Base-by-base conservation (phyloP, 2,888 invertebrate genomes). In the Byasa hedistus region DNA sequence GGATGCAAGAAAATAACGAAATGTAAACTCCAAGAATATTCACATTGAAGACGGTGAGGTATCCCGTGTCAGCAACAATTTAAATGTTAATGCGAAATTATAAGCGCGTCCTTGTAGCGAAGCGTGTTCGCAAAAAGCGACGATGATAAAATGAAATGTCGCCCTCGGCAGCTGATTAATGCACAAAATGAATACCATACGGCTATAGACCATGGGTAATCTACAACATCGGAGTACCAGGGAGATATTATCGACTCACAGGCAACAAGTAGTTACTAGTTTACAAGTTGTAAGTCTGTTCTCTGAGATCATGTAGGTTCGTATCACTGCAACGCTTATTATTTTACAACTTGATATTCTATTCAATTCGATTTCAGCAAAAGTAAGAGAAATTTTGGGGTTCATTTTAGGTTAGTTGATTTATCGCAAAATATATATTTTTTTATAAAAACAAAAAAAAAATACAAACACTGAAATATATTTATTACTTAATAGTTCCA, bases 161-260 rank as follows among this genome's bases (percentile, higher is more conserved):
- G 72, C 68, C 44, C 73, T 69, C 69, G 69, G 72, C 72, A 68
- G 71, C 77, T 73, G 76, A 82, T 77, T 76, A 78, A 78, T 75
- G 76, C 68, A 61, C 57, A 69, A 66, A 70, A 71, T 70, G 61
- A 66, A 69, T 71, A 68, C 66, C 67, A 63, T 67, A 64, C 68
- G 66, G 63, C 65, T 64, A 69, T 68, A 61, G 48, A 24, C 23
- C 62, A 27, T 1, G 55, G 17, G 36, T 44, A 21, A 61, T 61
- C 24, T 4, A 24, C 39, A 27, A 57, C 55, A 15, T 3, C n/a
- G 21, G 21, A 56, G 44, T 22, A 39, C 19, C 17, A 21, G 22
- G 8, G 23, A 32, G 7, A 61, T 39, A 23, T 36, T 36, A 17
- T 27, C 51, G 55, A 44, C 24, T 17, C 21, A 39, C 54, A 24